Percentiles rank a stretch among this genome's conserved stretches.
phyloP scores from a whole-genome alignment of 2,113 vertebrate species.

The Lampris incognitus region DNA sequence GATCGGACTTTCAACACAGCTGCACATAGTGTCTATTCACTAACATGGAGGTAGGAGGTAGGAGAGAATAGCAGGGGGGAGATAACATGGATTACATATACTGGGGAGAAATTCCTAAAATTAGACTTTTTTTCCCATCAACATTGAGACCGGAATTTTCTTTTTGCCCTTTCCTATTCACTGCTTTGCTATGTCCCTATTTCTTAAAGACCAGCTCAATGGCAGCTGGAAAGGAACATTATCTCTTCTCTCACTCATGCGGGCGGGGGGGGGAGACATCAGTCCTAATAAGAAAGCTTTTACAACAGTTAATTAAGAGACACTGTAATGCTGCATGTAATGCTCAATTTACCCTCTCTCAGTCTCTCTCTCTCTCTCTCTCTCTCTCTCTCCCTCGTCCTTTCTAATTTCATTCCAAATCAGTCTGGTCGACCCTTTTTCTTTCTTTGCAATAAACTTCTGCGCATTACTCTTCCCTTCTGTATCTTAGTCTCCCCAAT shows the following conservation, averaged over 20 bases:
- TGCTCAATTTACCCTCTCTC: conserved; percentile 73
- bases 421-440: conserved; percentile 48
- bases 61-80: conserved; percentile 38
- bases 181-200: conserved; percentile 28
- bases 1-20: conserved; percentile 79
- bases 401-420: conserved; percentile 74
- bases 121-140: conserved; percentile 47
- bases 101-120: conserved; percentile 39
- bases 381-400: conserved; percentile 60
- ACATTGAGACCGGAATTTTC: conserved; percentile 42
- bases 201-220: conserved; percentile 54
- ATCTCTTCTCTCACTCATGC: conserved; percentile 61
- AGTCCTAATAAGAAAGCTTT: conserved; percentile 80
- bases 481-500: conserved; percentile 46
- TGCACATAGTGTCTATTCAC: conserved; percentile 81
- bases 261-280: conserved; percentile 61
- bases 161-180: conserved; percentile 37
- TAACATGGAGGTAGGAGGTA: conserved; percentile 47
- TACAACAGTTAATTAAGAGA: conserved; percentile 79
- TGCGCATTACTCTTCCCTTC: conserved; percentile 42
- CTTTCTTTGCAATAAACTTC: conserved; percentile 39
- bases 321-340: conserved; percentile 74
- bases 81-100: conserved; percentile 59
- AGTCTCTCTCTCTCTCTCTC: conserved; percentile 54
- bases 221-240: conserved; percentile 57